phyloP scores from a whole-genome alignment of 2,113 vertebrate species.

The Myiagra hebetior region DNA sequence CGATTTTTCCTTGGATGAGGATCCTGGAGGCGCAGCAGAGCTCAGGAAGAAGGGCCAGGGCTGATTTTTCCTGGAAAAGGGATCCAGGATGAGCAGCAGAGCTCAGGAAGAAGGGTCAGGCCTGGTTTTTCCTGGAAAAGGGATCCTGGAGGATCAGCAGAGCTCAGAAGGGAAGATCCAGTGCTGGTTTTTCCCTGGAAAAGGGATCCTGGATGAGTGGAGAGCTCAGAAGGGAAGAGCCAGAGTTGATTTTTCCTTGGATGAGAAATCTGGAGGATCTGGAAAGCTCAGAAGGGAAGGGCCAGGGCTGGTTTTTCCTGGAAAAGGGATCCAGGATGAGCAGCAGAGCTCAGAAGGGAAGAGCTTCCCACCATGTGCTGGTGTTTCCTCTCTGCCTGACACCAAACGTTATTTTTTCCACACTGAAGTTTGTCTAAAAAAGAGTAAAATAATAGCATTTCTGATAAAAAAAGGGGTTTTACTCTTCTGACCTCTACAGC shows the following conservation, averaged over 20 bases:
- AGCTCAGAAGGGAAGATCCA: background rate
- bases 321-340: accelerated
- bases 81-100: background rate
- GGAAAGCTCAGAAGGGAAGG: background rate
- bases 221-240: background rate
- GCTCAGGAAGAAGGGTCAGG: background rate
- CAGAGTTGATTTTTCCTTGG: background rate
- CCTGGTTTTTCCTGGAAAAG: background rate
- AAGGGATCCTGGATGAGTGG: accelerated
- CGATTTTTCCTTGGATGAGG: background rate
- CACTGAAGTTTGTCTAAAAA: too few species aligned
- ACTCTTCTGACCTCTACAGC: too few species aligned
- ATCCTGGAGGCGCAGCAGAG: background rate
- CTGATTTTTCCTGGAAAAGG: background rate
- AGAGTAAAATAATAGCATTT: too few species aligned
- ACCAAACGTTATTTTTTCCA: too few species aligned
- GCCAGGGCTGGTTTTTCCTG: background rate
- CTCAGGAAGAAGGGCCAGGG: background rate
- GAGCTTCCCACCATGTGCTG: too few species aligned
- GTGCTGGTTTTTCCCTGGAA: background rate
- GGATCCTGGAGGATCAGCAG: too few species aligned
- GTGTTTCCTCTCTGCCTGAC: too few species aligned
- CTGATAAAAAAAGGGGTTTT: too few species aligned
- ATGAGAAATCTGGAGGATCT: too few species aligned
- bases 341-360: too few species aligned